Evolutionary conservation across 1,140 invertebrate species (phyloP), one percentile per base, ranked within the genome.

Genomic region (Wiebesia pumilae): DNA sequence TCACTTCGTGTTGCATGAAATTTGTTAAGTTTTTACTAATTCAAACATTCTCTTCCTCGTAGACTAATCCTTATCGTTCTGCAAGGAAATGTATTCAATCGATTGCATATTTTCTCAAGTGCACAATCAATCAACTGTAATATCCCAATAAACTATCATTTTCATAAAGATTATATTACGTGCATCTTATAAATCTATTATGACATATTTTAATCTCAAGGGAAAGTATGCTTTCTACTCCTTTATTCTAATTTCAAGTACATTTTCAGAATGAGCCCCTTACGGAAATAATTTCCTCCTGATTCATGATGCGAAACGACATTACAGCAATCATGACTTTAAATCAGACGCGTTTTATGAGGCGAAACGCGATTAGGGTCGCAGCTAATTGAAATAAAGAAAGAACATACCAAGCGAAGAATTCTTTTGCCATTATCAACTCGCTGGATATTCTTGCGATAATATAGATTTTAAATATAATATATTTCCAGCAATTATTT

Each of bases 331-430:
- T 84, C 86, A 51, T 81, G 82, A 84, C 77, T 81, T 84, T 84
- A 84, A 87, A 87, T 87, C 82, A 88, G 77, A 81, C 88, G 81
- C 81, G 86, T 88, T 90, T 91, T 91, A 92, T 89, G 89, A 89
- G 83, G 54, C 88, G 88, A 87, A 75, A 90, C 90, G 88, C 89
- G 88, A 90, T 91, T 90, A 90, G 84, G 87, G 84, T 84, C 81
- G 84, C 87, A 65, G 89, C 89, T 91, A 92, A 92, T 91, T 91
- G 91, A 91, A 91, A 89, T 91, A 89, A 89, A 88, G 88, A 91
- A 89, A 87, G 79, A 73, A 62, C 67, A 87, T 87, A 87, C 65
- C 58, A 33, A 40, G 40, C 33, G 43, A 51, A 80, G 47, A 54
- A 75, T 75, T 43, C 43, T 75, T 75, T 7, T 38, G 12, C 38